Evolutionary conservation across 2,113 vertebrate species (phyloP).

Genomic region (Machaerirhynchus nigripectus): DNA sequence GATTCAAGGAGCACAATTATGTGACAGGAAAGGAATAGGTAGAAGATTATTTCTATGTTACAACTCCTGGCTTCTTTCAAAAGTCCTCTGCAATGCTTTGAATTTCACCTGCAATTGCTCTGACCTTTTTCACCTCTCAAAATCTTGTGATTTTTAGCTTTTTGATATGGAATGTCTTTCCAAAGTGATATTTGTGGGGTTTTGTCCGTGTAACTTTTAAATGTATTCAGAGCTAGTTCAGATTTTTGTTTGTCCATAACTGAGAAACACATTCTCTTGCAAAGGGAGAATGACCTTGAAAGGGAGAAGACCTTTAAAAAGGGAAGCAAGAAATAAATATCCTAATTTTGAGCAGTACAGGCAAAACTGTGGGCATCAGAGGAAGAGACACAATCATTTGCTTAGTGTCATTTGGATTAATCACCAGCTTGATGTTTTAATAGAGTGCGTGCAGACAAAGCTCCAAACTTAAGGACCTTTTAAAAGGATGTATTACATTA

Average conservation of each 20-base stretch:
- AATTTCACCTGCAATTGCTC: conserved; percentile 12
- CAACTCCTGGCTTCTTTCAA: background rate
- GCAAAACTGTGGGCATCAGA: background rate
- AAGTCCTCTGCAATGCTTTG: background rate
- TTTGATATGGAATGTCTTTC: background rate
- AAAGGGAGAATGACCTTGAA: no score
- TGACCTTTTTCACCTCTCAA: background rate
- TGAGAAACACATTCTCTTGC: background rate
- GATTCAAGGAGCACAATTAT: background rate
- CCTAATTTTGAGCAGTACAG: background rate
- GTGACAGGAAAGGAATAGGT: background rate
- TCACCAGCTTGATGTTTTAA: background rate
- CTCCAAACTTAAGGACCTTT: background rate
- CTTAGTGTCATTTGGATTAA: background rate
- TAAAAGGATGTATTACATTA: background rate
- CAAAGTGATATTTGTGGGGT: background rate
- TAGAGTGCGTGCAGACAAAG: background rate
- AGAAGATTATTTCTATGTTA: background rate
- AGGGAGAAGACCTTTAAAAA: background rate
- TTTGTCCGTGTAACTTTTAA: background rate
- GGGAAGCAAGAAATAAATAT: background rate
- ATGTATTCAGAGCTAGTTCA: background rate
- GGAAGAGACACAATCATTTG: background rate
- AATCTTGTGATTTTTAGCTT: background rate
- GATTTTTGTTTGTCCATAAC: background rate